Conservation (phyloP, 2,113 vertebrate genomes). For the Anhinga anhinga region DNA sequence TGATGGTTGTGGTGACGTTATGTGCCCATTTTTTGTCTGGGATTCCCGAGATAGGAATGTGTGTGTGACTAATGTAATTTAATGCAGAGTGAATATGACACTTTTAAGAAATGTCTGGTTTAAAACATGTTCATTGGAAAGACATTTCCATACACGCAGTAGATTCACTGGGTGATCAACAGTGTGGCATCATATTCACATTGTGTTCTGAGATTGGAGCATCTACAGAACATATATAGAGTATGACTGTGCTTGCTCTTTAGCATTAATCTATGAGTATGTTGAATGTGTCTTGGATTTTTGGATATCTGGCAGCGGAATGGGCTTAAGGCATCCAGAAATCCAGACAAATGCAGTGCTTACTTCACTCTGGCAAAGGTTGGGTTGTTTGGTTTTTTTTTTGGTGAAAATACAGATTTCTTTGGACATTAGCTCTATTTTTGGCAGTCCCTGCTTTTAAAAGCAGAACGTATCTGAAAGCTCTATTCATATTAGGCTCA, state of each 20-base stretch:
- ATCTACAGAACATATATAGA: not conserved
- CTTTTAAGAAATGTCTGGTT: not conserved
- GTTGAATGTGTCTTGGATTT: not conserved
- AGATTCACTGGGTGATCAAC: not conserved
- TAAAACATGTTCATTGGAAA: not conserved
- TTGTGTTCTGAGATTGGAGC: not conserved
- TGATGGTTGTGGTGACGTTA: not conserved
- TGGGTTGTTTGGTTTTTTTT: rapidly evolving
- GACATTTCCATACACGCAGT: not conserved
- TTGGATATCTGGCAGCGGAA: not conserved
- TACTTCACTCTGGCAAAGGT: not conserved
- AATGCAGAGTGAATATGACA: not conserved
- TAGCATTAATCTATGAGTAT: not conserved
- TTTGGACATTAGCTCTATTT: not conserved
- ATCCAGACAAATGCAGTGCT: not conserved
- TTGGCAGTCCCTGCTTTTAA: not conserved
- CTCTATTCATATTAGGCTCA: not conserved
- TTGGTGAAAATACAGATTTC: not conserved
- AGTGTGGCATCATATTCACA: not conserved
- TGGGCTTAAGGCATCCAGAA: not conserved
- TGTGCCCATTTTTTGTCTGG: not conserved
- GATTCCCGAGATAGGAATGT: not conserved
- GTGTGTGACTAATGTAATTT: not conserved
- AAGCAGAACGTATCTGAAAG: not conserved
- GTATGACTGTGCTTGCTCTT: not conserved